Base-by-base conservation (phyloP, 2,888 invertebrate species). In the Rhingia rostrata region DNA sequence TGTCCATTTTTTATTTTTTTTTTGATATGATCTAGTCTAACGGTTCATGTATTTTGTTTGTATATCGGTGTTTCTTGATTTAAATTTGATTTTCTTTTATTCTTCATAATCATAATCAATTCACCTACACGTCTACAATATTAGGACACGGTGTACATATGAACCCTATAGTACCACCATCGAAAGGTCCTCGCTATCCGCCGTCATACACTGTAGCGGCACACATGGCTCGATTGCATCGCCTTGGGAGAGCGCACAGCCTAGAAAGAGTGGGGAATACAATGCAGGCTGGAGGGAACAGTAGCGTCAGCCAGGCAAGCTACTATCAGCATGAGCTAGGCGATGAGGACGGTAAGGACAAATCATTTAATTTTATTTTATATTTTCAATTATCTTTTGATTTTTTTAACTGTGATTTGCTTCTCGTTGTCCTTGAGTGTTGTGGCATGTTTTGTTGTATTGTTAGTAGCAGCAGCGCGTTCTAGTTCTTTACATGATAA, bases 161-260 rank as follows among this genome's bases (percentile, higher is more conserved):
- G 33, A 78, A 63, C 35, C 10, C 70, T 54, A 30, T 80, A 61
- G 69, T 74, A 10, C 69, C 66, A 10, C 66, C 80, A 70, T 22
- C 84, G 12, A 84, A 84, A 75, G 86, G 86, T 80, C 87, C 87
- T 70, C 86, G 88, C 49, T 95, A 95, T 89, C 96, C 95, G 72
- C 96, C 96, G 47, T 95, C 96, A 66, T 97, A 97, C 93, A 95
- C 95, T 89, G 94, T 96, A 87, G 97, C 97, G 63, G 96, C 97
- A 69, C 96, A 97, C 90, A 95, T 97, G 94, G 96, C 96, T 88
- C 94, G 96, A 83, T 93, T 95, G 88, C 96, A 96, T 92, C 94
- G 96, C 87, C 93, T 96, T 86, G 96, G 96, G 87, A 94, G 96
- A 88, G 96, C 96, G 61, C 96, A 96, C 92, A 96, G 96, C 86